Conservation (phyloP, 2,113 vertebrate genomes). For the Callithrix jacchus region DNA sequence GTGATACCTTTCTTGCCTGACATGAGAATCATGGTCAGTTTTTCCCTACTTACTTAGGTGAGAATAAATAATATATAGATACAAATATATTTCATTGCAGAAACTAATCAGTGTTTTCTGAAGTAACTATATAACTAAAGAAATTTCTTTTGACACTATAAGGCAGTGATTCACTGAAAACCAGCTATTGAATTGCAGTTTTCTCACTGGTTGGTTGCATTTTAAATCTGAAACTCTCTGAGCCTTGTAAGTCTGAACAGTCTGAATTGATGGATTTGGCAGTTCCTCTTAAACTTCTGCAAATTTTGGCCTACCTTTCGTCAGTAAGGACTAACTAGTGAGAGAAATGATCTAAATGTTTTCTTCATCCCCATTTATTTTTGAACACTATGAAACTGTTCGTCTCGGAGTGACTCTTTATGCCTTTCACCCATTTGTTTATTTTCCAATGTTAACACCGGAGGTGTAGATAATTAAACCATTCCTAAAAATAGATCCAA, state of each 20-base stretch:
- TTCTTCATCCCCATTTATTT: slow-evolving; percentile 36
- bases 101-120: slow-evolving; percentile 50
- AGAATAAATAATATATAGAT: slow-evolving; percentile 12
- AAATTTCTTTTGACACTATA: slow-evolving; percentile 5
- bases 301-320: slow-evolving; percentile 38
- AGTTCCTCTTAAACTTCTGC: slow-evolving; percentile 35
- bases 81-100: slow-evolving; percentile 1
- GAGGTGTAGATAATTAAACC: slow-evolving; percentile 76
- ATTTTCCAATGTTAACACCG: slow-evolving; percentile 76
- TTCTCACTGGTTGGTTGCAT: slow-evolving; percentile 39
- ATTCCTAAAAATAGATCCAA: slow-evolving; percentile 82
- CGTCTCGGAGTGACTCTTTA: slow-evolving; percentile 15
- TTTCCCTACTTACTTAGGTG: slow-evolving; percentile 1
- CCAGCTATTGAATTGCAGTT: not conserved
- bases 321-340: not conserved
- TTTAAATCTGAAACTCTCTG: slow-evolving; percentile 47
- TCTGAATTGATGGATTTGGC: slow-evolving; percentile 10
- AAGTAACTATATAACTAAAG: not conserved
- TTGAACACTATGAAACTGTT: slow-evolving; percentile 26
- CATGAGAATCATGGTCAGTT: slow-evolving; percentile 59
- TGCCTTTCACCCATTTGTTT: slow-evolving; percentile 70
- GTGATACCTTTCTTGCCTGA: slow-evolving; percentile 17
- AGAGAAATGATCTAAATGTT: slow-evolving; percentile 14
- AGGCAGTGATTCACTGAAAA: slow-evolving; percentile 20
- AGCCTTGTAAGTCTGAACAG: slow-evolving; percentile 39